Base-by-base conservation (phyloP, 2,113 vertebrate genomes). In the Bostrychus sinensis region DNA sequence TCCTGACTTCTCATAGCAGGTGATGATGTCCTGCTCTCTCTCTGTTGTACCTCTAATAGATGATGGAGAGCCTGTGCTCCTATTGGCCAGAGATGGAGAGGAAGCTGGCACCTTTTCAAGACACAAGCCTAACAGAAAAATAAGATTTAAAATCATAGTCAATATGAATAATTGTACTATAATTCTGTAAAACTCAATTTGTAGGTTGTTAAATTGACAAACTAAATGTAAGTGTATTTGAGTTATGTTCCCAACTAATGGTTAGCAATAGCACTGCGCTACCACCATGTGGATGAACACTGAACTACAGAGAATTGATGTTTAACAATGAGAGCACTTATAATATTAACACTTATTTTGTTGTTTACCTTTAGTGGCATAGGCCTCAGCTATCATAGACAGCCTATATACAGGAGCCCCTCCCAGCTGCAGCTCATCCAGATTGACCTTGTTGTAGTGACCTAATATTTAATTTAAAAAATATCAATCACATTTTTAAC, bases 1-100 rank as follows among this genome's bases (percentile, higher is more conserved):
- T 71, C 97, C 97, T 1, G 97, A 94, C 67, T 99, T 99, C 86
- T 99, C 97, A 0, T 99, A 99, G 83, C 96, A 98, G 0, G 91
- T 96, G 87, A 99, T 93, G 61, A 98, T 93, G 12, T 98, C 96
- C 82, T 96, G 95, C 1, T 99, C 96, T 22, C 84, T 89, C 45
- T 95, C 94, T 32, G 71, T 57, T 36, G 73, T 59, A 3, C 86
- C 89, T 68, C 91, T 92, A 62, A 93, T 94, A 62, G 92, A 93
- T 1, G 65, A 72, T 0, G 96, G 89, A 34, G 89, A 90, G 1
- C 71, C 75, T 0, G 86, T 58, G 2, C 93, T 92, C 70, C 92
- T 93, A 70, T 94, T 95, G 70, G 93, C 93, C 14, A 93, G 89
- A 36, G 83, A 78, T 0, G 96, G 96, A 16, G 96, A 97, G 22